These are phyloP conservation scores for Chitala chitala DNA, from an alignment of 2,113 vertebrate genomes.

Conservation along the genomic window DNA sequence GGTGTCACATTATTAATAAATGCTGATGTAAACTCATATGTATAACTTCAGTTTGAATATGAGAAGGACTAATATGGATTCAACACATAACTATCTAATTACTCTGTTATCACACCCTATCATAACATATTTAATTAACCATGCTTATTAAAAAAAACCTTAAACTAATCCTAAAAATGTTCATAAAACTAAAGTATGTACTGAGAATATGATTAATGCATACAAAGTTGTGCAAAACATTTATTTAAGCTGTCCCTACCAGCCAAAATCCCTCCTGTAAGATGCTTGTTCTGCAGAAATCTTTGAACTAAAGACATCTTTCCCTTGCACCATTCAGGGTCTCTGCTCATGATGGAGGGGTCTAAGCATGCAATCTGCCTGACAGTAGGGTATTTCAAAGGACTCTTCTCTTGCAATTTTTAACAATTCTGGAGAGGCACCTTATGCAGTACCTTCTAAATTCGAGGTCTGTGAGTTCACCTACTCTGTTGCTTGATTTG, in stretches of 20 bases:
- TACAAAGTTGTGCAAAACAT: not conserved
- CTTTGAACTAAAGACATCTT: slow-evolving; percentile 15
- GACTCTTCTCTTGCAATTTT: slow-evolving; percentile 25
- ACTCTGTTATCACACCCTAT: too few relatives aligned
- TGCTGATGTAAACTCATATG: too few relatives aligned
- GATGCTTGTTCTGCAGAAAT: slow-evolving; percentile 21
- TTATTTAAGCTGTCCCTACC: slow-evolving; percentile 7
- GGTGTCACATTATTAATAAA: too few relatives aligned
- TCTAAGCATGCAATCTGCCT: slow-evolving; percentile 29
- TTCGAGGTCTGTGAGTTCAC: slow-evolving; percentile 21
- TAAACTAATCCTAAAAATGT: too few relatives aligned
- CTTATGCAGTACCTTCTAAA: slow-evolving; percentile 24
- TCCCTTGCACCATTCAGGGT: slow-evolving; percentile 19
- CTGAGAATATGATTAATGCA: too few relatives aligned
- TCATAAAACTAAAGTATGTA: not conserved
- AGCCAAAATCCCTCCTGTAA: slow-evolving; percentile 20
- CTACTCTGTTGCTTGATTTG: slow-evolving; percentile 14
- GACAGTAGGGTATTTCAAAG: slow-evolving; percentile 26
- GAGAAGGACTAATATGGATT: too few relatives aligned
- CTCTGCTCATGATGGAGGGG: slow-evolving; percentile 21
- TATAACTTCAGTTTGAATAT: too few relatives aligned
- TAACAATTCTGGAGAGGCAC: slow-evolving; percentile 7
- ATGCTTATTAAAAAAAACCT: slow-evolving; percentile 9
- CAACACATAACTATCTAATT: too few relatives aligned
- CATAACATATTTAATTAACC: not conserved